These are phyloP conservation scores for Saguinus midas DNA, from an alignment of 2,113 vertebrate species.

Conservation along the genomic window DNA sequence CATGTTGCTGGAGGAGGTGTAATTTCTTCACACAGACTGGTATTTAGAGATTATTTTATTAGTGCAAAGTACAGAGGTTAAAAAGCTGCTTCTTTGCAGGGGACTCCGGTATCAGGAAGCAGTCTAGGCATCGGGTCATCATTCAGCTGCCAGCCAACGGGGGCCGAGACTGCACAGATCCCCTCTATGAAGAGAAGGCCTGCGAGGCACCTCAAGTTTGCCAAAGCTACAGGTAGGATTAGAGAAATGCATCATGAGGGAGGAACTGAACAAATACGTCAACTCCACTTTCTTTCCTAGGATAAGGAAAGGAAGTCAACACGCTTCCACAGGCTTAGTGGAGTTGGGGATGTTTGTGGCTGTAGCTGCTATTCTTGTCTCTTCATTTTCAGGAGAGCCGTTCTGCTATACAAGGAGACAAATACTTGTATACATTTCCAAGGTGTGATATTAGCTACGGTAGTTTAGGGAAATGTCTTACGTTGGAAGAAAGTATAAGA, in stretches of 20 bases:
- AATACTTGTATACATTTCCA: neutral
- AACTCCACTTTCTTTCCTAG: no score
- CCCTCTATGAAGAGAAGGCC: slow-evolving; percentile 92
- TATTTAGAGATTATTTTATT: neutral
- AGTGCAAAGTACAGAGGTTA: neutral
- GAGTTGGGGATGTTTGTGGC: neutral
- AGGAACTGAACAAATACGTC: no score
- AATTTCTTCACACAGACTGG: neutral
- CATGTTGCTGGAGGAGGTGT: neutral
- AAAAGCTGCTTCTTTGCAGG: slow-evolving; percentile 81
- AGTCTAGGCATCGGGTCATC: slow-evolving; percentile 90
- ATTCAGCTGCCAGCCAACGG: slow-evolving; percentile 93
- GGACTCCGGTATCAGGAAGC: slow-evolving; percentile 84
- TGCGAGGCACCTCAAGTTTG: slow-evolving; percentile 88
- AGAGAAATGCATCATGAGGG: neutral
- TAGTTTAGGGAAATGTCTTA: neutral
- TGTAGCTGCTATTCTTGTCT: neutral
- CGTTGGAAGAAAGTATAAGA: neutral
- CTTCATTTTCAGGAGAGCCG: neutral
- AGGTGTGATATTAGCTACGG: neutral
- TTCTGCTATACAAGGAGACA: neutral
- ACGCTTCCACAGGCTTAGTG: rapidly evolving
- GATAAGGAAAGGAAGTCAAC: neutral
- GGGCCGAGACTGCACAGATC: slow-evolving; percentile 93
- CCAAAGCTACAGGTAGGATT: slow-evolving; percentile 91